These are phyloP conservation scores for Megalopta genalis DNA, from an alignment of 1,140 invertebrate species.

Conservation along the genomic window DNA sequence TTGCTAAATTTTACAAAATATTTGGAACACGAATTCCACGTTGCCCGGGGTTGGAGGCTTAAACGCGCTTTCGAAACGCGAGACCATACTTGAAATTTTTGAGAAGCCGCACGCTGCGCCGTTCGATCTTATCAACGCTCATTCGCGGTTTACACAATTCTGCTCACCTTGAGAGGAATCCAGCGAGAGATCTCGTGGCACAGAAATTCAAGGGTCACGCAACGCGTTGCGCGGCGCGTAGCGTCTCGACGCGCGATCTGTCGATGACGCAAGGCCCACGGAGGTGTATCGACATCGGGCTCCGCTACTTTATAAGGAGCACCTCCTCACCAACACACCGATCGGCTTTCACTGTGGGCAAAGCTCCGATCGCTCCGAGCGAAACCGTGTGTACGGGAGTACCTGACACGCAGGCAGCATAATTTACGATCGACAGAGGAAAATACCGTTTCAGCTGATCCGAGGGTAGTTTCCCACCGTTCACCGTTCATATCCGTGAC, in stretches of 20 bases:
- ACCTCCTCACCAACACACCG: slow-evolving; percentile 63
- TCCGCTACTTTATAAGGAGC: slow-evolving; percentile 76
- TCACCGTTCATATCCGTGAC: neutral
- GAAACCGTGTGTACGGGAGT: slow-evolving; percentile 35
- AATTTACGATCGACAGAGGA: slow-evolving; percentile 28
- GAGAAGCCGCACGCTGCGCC: no score
- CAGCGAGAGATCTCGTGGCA: slow-evolving; percentile 1
- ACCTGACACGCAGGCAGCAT: slow-evolving; percentile 32
- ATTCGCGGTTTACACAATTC: neutral
- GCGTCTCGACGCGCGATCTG: slow-evolving; percentile 56
- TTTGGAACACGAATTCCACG: no score
- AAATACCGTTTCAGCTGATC: slow-evolving; percentile 5
- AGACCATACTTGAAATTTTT: no score
- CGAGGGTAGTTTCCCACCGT: neutral
- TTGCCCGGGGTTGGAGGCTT: no score
- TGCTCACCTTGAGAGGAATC: neutral
- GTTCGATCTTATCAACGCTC: neutral
- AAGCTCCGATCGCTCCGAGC: slow-evolving; percentile 40
- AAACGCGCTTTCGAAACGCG: no score
- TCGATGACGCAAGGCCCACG: slow-evolving; percentile 71
- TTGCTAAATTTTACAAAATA: no score
- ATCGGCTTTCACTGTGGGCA: slow-evolving; percentile 51
- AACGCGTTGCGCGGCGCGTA: slow-evolving; percentile 8
- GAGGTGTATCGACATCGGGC: slow-evolving; percentile 67
- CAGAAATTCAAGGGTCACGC: slow-evolving; percentile 32